phyloP scores from a whole-genome alignment of 2,113 vertebrate species.

The Myotis yumanensis region DNA sequence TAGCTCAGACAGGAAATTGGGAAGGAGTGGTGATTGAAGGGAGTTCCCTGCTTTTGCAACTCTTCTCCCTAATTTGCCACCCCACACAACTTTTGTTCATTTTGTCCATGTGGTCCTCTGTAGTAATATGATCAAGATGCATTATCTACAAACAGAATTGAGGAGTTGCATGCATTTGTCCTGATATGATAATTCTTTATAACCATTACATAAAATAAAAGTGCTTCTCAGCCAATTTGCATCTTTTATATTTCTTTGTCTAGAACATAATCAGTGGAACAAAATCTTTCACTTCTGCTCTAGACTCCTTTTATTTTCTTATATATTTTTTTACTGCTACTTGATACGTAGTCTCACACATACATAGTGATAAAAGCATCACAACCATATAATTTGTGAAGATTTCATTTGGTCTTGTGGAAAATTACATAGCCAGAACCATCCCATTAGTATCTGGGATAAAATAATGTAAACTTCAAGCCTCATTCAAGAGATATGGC shows the following conservation, averaged over 20 bases:
- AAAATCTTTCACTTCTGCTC: background rate
- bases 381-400: slow-evolving; percentile 28
- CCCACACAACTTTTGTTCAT: background rate
- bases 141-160: slow-evolving; percentile 5
- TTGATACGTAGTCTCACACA: background rate
- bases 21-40: background rate
- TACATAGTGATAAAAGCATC: background rate
- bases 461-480: slow-evolving; percentile 59
- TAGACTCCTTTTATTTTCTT: slow-evolving; percentile 39
- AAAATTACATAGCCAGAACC: slow-evolving; percentile 41
- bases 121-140: background rate
- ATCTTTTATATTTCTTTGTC: slow-evolving; percentile 34
- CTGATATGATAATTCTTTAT: background rate
- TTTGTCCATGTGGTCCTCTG: background rate
- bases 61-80: background rate
- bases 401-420: slow-evolving; percentile 40
- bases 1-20: background rate
- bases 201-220: slow-evolving; percentile 51
- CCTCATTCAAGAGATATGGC: slow-evolving; percentile 3
- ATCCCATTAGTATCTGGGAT: slow-evolving; percentile 48
- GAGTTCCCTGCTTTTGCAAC: background rate
- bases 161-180: background rate
- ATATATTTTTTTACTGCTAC: background rate
- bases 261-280: background rate
- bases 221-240: background rate